A percentile compares a stretch with the other conserved stretches of the same genome.
These are phyloP conservation scores for Heterotilapia buettikoferi DNA, from an alignment of 2,113 vertebrate genomes.

Conservation along the genomic window DNA sequence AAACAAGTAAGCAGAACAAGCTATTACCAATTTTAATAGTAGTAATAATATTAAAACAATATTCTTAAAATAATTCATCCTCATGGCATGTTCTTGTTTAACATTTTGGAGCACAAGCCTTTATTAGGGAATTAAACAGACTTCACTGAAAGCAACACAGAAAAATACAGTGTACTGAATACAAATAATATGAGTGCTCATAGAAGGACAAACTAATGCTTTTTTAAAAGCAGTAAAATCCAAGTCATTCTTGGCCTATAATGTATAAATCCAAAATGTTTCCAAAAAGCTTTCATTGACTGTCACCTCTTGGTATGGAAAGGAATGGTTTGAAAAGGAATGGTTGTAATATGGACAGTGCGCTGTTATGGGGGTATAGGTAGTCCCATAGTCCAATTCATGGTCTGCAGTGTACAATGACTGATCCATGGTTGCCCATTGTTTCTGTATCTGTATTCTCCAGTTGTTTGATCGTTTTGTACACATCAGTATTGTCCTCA, in stretches of 20 bases:
- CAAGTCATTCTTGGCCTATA: not conserved
- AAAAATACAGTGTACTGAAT: not conserved
- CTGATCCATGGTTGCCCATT: not conserved
- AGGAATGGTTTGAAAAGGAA: not conserved
- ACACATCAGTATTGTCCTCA: not conserved
- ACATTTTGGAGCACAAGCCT: not conserved
- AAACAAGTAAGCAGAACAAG: constrained; percentile 82
- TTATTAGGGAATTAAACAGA: not conserved
- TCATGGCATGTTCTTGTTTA: not conserved
- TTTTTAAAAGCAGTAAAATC: not conserved
- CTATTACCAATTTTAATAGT: not conserved
- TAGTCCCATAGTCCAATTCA: not conserved
- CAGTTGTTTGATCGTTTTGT: not conserved
- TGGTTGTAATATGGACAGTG: not conserved
- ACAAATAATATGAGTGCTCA: not conserved
- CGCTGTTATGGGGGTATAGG: not conserved
- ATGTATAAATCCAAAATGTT: not conserved
- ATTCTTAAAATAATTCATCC: not conserved
- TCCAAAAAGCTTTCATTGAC: not conserved
- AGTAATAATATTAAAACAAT: not conserved
- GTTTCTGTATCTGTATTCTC: not conserved
- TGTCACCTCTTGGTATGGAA: not conserved
- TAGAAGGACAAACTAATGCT: not conserved
- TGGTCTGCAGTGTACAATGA: not conserved
- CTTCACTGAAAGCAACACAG: not conserved